Evolutionary conservation across 2,888 invertebrate species (phyloP).

Genomic region (Pheosia tremula): DNA sequence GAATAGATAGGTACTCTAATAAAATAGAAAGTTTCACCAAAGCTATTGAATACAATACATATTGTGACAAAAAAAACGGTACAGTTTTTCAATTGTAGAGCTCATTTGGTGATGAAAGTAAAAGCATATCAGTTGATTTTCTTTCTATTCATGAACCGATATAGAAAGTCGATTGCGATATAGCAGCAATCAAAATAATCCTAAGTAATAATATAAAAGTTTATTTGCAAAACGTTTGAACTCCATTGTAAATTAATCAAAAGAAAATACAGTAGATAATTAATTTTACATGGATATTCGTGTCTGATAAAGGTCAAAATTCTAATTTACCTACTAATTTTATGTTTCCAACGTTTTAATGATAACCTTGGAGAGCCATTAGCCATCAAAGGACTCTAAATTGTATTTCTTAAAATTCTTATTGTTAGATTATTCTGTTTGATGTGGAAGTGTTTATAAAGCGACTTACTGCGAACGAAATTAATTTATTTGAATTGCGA

Average conservation of each 20-base stretch:
- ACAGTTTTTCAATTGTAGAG: background rate
- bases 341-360: conserved; percentile 3
- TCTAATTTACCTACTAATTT: conserved; percentile 4
- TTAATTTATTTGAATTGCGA: conserved; percentile 5
- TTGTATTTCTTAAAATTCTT: conserved; percentile 1
- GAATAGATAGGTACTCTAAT: background rate
- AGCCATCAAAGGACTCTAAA: conserved; percentile 3
- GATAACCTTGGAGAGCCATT: background rate
- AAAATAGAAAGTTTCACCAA: conserved; percentile 5
- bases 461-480: background rate
- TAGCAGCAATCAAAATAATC: too few species aligned
- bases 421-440: conserved; percentile 5
- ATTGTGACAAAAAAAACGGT: background rate
- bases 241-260: background rate
- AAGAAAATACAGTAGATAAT: background rate
- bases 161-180: background rate
- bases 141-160: background rate
- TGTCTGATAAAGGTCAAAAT: conserved; percentile 18
- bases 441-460: conserved; percentile 4
- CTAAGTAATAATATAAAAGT: background rate
- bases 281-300: background rate
- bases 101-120: conserved; percentile 2
- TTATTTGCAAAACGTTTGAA: too few species aligned
- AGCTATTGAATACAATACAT: background rate
- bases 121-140: conserved; percentile 6